Evolutionary conservation across 2,113 vertebrate genomes (phyloP).

Genomic region (Heliornis fulica): DNA sequence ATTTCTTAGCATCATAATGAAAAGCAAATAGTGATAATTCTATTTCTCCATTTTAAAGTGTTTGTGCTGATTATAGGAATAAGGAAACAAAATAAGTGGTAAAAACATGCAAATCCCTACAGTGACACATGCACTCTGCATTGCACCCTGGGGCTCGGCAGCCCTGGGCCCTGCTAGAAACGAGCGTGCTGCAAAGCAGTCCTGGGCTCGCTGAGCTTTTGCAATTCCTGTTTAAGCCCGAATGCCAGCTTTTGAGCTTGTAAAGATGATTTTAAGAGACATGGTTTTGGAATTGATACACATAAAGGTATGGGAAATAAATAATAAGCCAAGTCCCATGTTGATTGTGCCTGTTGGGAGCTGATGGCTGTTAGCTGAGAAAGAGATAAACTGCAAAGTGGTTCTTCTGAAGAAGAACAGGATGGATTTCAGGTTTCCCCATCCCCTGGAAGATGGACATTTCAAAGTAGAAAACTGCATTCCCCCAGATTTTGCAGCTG

Average conservation of each 20-base stretch:
- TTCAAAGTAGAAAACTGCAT: not conserved
- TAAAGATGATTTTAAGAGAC: not conserved
- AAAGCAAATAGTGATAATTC: not conserved
- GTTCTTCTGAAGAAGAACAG: not conserved
- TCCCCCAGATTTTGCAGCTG: not conserved
- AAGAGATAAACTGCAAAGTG: not conserved
- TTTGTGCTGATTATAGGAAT: not conserved
- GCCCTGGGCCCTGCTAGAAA: not conserved
- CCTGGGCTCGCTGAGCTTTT: not conserved
- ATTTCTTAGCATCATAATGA: not conserved
- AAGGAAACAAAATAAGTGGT: not conserved
- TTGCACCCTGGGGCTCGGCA: rapidly evolving
- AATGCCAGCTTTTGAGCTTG: not conserved
- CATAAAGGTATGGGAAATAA: not conserved
- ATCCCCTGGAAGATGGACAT: not conserved
- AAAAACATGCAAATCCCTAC: not conserved
- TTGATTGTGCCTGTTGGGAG: not conserved
- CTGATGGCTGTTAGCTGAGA: not conserved
- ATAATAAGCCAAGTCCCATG: too few relatives aligned
- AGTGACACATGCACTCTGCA: not conserved
- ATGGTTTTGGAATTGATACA: not conserved
- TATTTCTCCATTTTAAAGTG: not conserved
- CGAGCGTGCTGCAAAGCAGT: not conserved
- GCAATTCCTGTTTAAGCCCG: not conserved
- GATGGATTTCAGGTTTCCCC: not conserved